Percentiles rank a stretch among this genome's conserved stretches.
These are phyloP conservation scores for Falco rusticolus DNA, from an alignment of 2,797 vertebrate species.

Conservation along the genomic window DNA sequence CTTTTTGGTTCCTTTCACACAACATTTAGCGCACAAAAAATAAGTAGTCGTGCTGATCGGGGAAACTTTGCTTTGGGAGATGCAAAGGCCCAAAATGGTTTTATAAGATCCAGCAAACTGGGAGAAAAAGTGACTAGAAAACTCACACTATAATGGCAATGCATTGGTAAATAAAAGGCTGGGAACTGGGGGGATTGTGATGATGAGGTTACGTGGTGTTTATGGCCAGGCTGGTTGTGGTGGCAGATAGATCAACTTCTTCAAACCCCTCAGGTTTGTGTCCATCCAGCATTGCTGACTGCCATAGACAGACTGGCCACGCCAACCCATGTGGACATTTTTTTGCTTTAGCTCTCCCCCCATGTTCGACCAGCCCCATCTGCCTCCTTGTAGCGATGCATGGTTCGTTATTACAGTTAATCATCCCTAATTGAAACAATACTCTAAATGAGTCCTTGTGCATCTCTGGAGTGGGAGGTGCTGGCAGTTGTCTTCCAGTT, in stretches of 20 bases:
- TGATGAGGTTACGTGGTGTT: neutral
- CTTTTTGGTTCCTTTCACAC: neutral
- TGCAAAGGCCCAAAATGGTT: neutral
- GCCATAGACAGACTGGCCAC: neutral
- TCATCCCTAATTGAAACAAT: constrained; percentile 59
- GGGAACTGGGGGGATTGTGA: neutral
- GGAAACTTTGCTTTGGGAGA: neutral
- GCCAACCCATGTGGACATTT: neutral
- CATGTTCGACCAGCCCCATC: neutral
- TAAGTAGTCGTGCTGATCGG: accelerated
- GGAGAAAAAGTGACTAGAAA: neutral
- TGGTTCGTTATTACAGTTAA: constrained; percentile 9
- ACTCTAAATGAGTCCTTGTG: constrained; percentile 4
- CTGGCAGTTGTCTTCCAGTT: constrained; percentile 28
- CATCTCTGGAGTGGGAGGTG: constrained; percentile 39
- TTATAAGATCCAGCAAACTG: neutral
- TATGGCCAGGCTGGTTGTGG: neutral
- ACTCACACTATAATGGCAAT: accelerated
- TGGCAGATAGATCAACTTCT: neutral
- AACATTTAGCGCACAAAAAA: neutral
- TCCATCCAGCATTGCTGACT: neutral
- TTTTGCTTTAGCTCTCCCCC: neutral
- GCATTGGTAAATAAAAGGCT: neutral
- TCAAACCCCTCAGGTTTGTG: neutral
- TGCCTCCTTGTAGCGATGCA: neutral